Percentiles rank a stretch among this genome's conserved stretches.
These are phyloP conservation scores for Gopherus evgoodei DNA, from an alignment of 2,113 vertebrate species.

Conservation along the genomic window DNA sequence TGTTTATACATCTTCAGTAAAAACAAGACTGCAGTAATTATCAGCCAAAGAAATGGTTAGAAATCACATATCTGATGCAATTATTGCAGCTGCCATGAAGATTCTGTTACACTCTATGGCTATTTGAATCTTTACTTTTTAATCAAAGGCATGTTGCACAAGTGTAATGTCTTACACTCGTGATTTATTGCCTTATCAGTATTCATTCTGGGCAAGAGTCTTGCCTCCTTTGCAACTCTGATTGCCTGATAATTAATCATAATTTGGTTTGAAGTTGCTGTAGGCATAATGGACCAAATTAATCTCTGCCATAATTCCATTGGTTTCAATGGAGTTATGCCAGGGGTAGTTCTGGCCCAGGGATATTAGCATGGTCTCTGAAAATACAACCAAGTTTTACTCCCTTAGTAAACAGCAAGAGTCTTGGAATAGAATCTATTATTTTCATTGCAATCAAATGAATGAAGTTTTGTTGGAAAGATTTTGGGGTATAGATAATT, in stretches of 20 bases:
- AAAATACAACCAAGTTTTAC: not conserved
- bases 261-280: not conserved
- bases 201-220: not conserved
- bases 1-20: not conserved
- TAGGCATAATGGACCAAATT: not conserved
- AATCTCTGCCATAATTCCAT: not conserved
- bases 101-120: not conserved
- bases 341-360: not conserved
- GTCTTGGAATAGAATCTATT: not conserved
- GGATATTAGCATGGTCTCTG: not conserved
- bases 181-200: constrained; percentile 6
- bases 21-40: not conserved
- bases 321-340: not conserved
- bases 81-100: not conserved
- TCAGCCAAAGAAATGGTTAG: not conserved
- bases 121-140: not conserved
- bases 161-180: not conserved
- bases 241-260: not conserved
- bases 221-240: not conserved
- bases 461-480: not conserved
- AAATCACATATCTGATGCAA: not conserved
- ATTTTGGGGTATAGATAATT: not conserved
- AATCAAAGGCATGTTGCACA: not conserved
- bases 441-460: not conserved
- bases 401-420: not conserved